Evolutionary conservation across 1,140 invertebrate species (phyloP).

Genomic region (Orius laevigatus): DNA sequence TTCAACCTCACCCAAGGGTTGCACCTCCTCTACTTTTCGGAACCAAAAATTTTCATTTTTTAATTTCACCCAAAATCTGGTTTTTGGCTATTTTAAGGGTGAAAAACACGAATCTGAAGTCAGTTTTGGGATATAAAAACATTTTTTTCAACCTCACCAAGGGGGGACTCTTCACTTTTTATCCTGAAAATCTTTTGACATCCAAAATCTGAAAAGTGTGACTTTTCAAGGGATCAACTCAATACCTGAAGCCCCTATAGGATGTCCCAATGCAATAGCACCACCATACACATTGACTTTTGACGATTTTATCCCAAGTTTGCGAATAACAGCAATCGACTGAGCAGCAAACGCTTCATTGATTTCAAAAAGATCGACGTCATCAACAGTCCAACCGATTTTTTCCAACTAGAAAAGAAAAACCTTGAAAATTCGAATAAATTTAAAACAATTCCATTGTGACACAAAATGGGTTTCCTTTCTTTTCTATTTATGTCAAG

Average conservation of each 20-base stretch:
- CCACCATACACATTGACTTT: constrained; percentile 77
- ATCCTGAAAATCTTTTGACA: too few species aligned
- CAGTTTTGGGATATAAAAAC: too few species aligned
- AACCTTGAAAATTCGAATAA: constrained; percentile 2
- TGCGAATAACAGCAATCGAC: constrained; percentile 43
- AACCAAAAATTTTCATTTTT: too few species aligned
- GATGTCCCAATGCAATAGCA: constrained; percentile 79
- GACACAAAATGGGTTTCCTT: too few species aligned
- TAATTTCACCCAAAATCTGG: too few species aligned
- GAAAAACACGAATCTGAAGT: too few species aligned
- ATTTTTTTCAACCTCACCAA: too few species aligned
- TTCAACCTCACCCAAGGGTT: too few species aligned
- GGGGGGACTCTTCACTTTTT: too few species aligned
- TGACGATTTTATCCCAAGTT: constrained; percentile 44
- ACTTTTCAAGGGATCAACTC: background rate
- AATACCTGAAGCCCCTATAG: constrained; percentile 62
- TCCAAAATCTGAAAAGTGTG: background rate
- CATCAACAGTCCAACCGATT: constrained; percentile 58
- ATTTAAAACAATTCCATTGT: too few species aligned
- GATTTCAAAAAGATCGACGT: constrained; percentile 78
- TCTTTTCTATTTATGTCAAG: background rate
- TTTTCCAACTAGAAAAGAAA: constrained; percentile 34
- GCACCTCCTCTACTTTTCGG: too few species aligned
- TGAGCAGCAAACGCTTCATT: constrained; percentile 77
- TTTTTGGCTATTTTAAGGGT: too few species aligned